Percentiles rank a stretch among this genome's conserved stretches.
Evolutionary conservation across 2,113 vertebrate genomes (phyloP).

Genomic region (Mystacornis crossleyi): DNA sequence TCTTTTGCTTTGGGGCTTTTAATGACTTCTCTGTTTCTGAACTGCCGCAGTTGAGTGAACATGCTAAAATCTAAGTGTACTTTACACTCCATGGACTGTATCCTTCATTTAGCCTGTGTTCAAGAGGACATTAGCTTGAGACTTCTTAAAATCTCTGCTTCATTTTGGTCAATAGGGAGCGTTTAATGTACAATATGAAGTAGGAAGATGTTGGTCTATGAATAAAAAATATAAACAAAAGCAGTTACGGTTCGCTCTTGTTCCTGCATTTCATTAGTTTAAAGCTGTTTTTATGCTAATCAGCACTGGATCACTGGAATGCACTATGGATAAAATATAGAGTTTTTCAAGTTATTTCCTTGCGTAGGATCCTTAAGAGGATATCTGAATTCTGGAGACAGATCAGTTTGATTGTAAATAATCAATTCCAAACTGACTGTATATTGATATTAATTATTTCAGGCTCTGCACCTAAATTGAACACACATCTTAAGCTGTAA

Average conservation of each 20-base stretch:
- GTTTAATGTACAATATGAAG: background rate
- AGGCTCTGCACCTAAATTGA: background rate
- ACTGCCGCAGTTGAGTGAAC: background rate
- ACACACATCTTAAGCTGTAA: background rate
- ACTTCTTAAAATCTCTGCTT: slow-evolving; percentile 10
- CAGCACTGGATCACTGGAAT: background rate
- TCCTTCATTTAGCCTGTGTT: background rate
- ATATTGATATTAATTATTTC: background rate
- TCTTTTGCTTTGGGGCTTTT: slow-evolving; percentile 25
- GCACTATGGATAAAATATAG: background rate
- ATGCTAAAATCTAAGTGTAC: slow-evolving; percentile 28
- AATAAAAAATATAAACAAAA: slow-evolving; percentile 33
- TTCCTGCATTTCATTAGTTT: background rate
- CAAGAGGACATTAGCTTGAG: background rate
- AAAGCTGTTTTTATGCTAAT: background rate
- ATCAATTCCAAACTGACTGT: background rate
- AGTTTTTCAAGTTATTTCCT: background rate
- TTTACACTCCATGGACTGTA: background rate
- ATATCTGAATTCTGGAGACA: background rate
- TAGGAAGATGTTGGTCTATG: background rate
- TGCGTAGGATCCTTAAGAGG: background rate
- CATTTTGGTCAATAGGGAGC: background rate
- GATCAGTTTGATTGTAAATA: background rate
- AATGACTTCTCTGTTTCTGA: slow-evolving; percentile 33
- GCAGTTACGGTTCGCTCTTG: background rate